phyloP scores from a whole-genome alignment of 37 sponge, comb jelly and placozoan genomes.

The Crambe crambe region DNA sequence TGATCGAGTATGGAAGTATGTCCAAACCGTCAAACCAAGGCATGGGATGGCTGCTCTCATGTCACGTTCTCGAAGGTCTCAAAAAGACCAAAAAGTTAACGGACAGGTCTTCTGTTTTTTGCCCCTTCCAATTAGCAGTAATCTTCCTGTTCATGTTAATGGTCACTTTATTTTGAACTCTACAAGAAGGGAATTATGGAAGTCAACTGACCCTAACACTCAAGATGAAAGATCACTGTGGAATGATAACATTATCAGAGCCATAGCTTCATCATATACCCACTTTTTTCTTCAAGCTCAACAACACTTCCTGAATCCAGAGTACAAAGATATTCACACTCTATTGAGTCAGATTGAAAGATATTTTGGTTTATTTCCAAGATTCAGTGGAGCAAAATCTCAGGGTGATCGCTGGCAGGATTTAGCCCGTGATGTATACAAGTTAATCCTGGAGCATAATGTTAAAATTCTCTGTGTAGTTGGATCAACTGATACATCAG shows the following conservation, averaged over 20 bases:
- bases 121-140: constrained; percentile 52
- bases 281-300: constrained; percentile 29
- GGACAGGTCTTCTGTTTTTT: constrained; percentile 71
- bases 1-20: constrained; percentile 22
- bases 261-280: constrained; percentile 66
- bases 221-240: constrained; percentile 40
- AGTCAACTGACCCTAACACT: constrained; percentile 15
- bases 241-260: constrained; percentile 58
- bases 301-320: background rate
- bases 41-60: constrained; percentile 62
- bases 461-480: background rate
- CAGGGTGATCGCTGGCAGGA: background rate
- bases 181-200: constrained; percentile 58
- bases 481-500: background rate
- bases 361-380: constrained; percentile 51
- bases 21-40: constrained; percentile 37
- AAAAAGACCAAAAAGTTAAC: background rate
- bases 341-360: background rate
- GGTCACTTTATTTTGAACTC: constrained; percentile 72
- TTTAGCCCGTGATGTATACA: background rate
- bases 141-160: constrained; percentile 75
- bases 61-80: background rate
- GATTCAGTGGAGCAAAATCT: background rate
- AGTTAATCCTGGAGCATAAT: background rate
- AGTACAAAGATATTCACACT: background rate